phyloP scores from a whole-genome alignment of 2,113 vertebrate genomes.

The Zosterops japonicus region DNA sequence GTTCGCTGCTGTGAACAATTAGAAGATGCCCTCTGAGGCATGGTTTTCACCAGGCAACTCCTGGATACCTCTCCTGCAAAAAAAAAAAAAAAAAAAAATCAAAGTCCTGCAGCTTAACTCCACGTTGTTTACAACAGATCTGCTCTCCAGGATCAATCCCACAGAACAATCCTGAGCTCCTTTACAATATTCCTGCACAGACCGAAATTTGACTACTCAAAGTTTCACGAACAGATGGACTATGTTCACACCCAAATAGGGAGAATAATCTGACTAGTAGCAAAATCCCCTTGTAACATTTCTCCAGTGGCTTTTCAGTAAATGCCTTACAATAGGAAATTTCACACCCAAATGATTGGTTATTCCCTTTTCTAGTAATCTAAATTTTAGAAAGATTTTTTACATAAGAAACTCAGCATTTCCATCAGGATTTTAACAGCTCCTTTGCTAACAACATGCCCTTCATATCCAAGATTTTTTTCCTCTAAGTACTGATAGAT shows the following conservation, averaged over 20 bases:
- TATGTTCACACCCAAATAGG: background rate
- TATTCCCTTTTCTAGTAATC: background rate
- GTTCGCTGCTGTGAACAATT: background rate
- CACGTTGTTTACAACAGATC: background rate
- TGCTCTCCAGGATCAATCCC: background rate
- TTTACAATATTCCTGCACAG: background rate
- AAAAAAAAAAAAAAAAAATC: background rate
- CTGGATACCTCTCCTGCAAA: background rate
- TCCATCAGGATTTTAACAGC: background rate
- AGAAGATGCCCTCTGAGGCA: background rate
- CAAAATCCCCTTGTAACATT: background rate
- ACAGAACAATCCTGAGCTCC: background rate
- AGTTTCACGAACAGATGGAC: background rate
- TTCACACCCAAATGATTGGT: background rate
- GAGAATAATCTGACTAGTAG: background rate
- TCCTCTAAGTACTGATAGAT: background rate
- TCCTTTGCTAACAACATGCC: background rate
- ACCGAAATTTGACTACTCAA: background rate
- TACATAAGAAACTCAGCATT: background rate
- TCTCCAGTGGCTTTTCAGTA: background rate
- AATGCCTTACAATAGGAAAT: background rate
- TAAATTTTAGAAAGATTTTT: background rate
- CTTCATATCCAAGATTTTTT: background rate
- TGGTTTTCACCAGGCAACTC: background rate
- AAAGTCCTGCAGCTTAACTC: background rate